Percentiles rank a stretch among this genome's conserved stretches.
Evolutionary conservation across 2,888 invertebrate species (phyloP).

Genomic region (Zaprionus lineosus): DNA sequence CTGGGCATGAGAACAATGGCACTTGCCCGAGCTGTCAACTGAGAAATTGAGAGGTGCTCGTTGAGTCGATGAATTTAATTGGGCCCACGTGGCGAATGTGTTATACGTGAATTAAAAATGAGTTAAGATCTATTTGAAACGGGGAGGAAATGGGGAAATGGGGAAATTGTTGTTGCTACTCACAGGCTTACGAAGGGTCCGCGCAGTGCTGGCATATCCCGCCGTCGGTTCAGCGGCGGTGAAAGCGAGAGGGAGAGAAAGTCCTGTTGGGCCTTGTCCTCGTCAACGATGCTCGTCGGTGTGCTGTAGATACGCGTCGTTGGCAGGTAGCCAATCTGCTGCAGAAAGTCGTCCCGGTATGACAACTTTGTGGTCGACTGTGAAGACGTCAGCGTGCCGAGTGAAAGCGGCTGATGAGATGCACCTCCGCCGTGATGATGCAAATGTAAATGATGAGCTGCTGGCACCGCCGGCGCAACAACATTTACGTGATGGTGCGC

Average conservation of each 20-base stretch:
- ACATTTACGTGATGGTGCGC: constrained; percentile 48
- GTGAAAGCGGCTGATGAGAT: constrained; percentile 53
- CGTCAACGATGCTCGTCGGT: constrained; percentile 79
- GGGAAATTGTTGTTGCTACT: constrained; percentile 77
- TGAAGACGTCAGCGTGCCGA: constrained; percentile 74
- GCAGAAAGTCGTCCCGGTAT: constrained; percentile 82
- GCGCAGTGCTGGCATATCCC: constrained; percentile 82
- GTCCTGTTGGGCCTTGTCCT: constrained; percentile 82
- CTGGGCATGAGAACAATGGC: constrained; percentile 46
- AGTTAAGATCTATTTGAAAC: constrained; percentile 10
- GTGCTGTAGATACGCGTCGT: constrained; percentile 81
- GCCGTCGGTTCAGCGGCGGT: constrained; percentile 82
- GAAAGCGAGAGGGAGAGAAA: constrained; percentile 83
- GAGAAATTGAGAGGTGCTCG: constrained; percentile 34
- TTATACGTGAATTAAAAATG: constrained; percentile 1
- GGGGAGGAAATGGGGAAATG: not conserved
- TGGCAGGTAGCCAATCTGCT: constrained; percentile 82
- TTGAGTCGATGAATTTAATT: constrained; percentile 38
- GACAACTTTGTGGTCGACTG: constrained; percentile 81
- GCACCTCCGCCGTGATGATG: constrained; percentile 57
- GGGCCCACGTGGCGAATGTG: constrained; percentile 28
- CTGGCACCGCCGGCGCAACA: constrained; percentile 33
- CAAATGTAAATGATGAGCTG: constrained; percentile 71
- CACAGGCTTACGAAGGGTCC: constrained; percentile 83
- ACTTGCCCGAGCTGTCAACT: constrained; percentile 43